Evolutionary conservation across 2,888 invertebrate genomes (phyloP), one percentile per base, ranked within the genome.

Genomic region (Adelognathus sp.): DNA sequence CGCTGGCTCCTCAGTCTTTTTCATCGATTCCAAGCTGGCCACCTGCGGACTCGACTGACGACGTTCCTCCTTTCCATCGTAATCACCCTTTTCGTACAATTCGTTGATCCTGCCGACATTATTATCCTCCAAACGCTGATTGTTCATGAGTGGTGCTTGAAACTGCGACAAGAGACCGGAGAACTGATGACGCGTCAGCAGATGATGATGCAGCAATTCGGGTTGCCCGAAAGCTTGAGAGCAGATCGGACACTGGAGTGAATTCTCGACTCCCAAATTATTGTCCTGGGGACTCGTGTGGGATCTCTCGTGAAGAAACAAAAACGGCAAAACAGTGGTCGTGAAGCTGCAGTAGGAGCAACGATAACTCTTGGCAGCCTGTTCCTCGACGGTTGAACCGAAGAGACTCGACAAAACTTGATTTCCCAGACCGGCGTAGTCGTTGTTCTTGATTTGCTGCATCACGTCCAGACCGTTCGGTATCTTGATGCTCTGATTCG

Each of bases 271-370:
- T 72, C 81, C 84, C 72, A 84, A 88, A 81, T 85, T 77, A 29
- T 88, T 90, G 73, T 89, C 88, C 24, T 92, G 93, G 14, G 92
- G 92, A 58, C 86, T 92, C 14, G 93, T 92, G 91, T 98, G 98
- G 46, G 97, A 96, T 85, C 97, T 95, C 91, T 98, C 98, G 92
- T 98, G 98, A 63, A 98, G 96, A 91, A 97, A 97, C 84, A 98
- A 93, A 88, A 98, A 97, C 69, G 98, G 97, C 86, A 98, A 94
- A 89, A 97, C 96, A 82, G 97, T 95, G 39, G 98, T 98, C 50
- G 96, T 95, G 91, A 98, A 98, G 70, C 96, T 95, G 91, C 98
- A 98, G 90, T 96, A 95, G 50, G 97, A 96, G 92, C 98, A 98
- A 82, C 96, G 96, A 92, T 98, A 98, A 79, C 95, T 95, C 91